phyloP scores from a whole-genome alignment of 2,797 vertebrate species.

The Epinephelus awoara region DNA sequence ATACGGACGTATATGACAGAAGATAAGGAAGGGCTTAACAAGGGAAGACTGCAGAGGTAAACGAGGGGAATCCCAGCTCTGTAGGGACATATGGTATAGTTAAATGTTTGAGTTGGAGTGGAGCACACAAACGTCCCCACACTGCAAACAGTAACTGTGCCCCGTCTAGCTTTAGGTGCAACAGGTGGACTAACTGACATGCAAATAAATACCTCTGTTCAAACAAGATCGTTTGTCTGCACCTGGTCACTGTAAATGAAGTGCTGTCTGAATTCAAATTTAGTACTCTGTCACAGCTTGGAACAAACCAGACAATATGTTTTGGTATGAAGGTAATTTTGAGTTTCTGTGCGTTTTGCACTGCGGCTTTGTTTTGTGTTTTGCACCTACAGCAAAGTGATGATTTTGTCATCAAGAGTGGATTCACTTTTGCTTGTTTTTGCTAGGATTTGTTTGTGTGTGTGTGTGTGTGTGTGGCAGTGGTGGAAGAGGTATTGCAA shows the following conservation, averaged over 20 bases:
- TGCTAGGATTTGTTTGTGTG: neutral
- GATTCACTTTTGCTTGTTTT: neutral
- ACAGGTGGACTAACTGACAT: constrained; percentile 69
- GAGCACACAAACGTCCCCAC: neutral
- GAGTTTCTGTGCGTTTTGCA: neutral
- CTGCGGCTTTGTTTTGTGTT: neutral
- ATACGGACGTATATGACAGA: too few relatives aligned
- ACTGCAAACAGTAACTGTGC: constrained; percentile 1
- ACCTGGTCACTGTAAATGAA: neutral
- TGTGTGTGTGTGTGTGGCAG: too few relatives aligned
- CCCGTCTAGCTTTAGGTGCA: constrained; percentile 14
- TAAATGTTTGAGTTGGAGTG: neutral
- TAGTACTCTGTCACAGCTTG: neutral
- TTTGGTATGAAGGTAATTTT: neutral
- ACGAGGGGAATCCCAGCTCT: neutral
- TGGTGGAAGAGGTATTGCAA: neutral
- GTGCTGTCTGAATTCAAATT: neutral
- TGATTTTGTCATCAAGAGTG: neutral
- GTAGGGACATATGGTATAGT: neutral
- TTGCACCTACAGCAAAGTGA: neutral
- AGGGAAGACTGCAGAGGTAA: neutral
- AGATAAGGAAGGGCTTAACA: neutral
- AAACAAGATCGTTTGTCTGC: constrained; percentile 39
- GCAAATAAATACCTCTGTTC: constrained; percentile 53
- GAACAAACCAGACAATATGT: neutral